Percentiles rank a stretch among this genome's conserved stretches.
Conservation (phyloP, 1,140 invertebrate species). For the Musca domestica region DNA sequence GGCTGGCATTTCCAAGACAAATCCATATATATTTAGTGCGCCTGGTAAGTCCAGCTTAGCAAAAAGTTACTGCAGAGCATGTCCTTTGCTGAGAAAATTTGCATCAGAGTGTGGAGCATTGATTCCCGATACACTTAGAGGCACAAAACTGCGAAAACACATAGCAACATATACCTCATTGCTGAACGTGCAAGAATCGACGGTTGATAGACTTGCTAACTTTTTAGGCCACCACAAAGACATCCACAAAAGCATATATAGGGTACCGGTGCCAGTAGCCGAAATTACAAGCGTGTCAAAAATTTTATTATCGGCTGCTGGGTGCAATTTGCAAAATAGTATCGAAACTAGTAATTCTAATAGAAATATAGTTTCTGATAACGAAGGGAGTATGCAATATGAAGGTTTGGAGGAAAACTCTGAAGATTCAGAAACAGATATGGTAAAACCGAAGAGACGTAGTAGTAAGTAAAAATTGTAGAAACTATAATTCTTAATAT, state of each 20-base stretch:
- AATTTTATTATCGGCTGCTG: not conserved
- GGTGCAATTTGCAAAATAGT: too few relatives aligned
- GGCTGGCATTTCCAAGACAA: not conserved
- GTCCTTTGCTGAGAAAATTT: not conserved
- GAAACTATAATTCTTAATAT: too few relatives aligned
- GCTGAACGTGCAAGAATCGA: not conserved
- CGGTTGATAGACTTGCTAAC: not conserved
- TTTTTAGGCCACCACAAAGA: constrained; percentile 10
- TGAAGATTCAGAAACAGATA: too few relatives aligned
- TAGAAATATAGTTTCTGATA: too few relatives aligned
- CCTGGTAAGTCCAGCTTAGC: not conserved
- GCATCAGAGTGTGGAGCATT: not conserved
- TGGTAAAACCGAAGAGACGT: too few relatives aligned
- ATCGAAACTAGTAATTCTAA: too few relatives aligned
- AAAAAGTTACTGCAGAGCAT: not conserved
- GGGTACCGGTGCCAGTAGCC: not conserved
- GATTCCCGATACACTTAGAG: not conserved
- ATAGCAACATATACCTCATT: constrained; percentile 7
- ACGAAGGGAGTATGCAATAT: too few relatives aligned
- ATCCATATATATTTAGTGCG: not conserved
- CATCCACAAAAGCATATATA: too few relatives aligned
- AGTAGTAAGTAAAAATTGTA: too few relatives aligned
- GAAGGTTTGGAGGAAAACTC: too few relatives aligned
- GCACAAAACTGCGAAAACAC: not conserved
- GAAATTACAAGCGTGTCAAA: constrained; percentile 9